phyloP scores from a whole-genome alignment of 35 echinoderm and acorn worm species.

The Chiridota heheva region DNA sequence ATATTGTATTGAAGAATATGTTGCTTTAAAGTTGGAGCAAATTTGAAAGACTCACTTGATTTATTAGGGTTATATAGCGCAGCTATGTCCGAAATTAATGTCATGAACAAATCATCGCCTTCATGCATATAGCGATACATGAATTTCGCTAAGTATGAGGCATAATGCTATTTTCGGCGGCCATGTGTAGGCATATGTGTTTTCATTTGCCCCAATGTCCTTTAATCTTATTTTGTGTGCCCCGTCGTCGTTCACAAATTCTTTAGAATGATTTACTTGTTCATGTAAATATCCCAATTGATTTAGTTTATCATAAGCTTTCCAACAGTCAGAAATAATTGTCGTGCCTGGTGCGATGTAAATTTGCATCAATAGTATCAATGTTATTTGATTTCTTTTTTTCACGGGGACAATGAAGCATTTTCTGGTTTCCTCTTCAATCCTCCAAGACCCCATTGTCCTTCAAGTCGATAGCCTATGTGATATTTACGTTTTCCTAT shows the following conservation, averaged over 20 bases:
- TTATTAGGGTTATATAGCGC: neutral
- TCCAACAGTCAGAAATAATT: constrained; percentile 58
- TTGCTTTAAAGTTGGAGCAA: no score
- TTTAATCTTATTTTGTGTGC: constrained; percentile 41
- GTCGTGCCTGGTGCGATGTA: constrained; percentile 34
- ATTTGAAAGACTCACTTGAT: no score
- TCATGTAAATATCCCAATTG: constrained; percentile 35
- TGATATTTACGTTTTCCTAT: constrained; percentile 47
- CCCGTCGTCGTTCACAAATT: constrained; percentile 31
- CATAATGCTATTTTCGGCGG: constrained; percentile 25
- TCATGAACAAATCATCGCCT: constrained; percentile 24
- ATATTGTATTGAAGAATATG: no score
- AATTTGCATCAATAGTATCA: constrained; percentile 15
- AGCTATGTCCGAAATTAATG: neutral
- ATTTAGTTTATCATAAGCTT: constrained; percentile 33
- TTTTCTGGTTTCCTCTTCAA: constrained; percentile 40
- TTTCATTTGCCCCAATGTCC: constrained; percentile 33
- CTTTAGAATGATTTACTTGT: constrained; percentile 49
- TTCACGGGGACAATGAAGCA: constrained; percentile 27
- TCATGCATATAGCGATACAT: constrained; percentile 30
- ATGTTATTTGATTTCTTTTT: constrained; percentile 17
- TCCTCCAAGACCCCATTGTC: constrained; percentile 63
- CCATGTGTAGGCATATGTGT: constrained; percentile 7
- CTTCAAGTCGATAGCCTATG: constrained; percentile 39
- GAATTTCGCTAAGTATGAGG: constrained; percentile 35